These are phyloP conservation scores for Chiloscyllium plagiosum DNA, from an alignment of 2,113 vertebrate genomes.

Conservation along the genomic window DNA sequence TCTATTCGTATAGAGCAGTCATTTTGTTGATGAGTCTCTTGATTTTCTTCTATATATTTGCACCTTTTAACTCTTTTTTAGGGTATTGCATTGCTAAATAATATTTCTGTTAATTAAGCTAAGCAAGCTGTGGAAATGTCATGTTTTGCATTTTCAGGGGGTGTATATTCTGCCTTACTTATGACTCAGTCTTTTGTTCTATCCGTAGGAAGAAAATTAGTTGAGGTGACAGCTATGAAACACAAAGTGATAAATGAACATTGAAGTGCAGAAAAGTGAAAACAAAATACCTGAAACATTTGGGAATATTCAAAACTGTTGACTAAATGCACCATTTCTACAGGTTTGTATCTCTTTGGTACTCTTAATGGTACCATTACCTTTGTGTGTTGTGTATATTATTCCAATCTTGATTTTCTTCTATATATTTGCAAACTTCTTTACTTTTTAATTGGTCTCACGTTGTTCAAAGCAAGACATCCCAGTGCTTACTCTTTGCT, in stretches of 20 bases:
- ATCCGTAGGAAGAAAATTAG: neutral
- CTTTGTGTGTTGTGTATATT: neutral
- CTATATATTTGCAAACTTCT: neutral
- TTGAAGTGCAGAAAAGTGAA: neutral
- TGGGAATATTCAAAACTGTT: neutral
- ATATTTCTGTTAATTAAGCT: neutral
- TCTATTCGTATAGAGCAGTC: neutral
- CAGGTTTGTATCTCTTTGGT: neutral
- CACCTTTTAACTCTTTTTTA: neutral
- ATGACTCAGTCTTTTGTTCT: neutral
- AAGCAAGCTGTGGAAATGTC: neutral
- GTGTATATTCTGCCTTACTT: neutral
- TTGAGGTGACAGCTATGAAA: conserved; percentile 1
- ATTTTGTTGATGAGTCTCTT: neutral
- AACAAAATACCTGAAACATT: neutral
- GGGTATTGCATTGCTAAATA: neutral
- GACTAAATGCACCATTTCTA: neutral
- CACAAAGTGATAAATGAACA: conserved; percentile 4
- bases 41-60: no score
- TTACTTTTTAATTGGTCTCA: neutral
- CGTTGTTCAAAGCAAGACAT: neutral
- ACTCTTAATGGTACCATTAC: neutral
- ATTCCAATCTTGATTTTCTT: neutral
- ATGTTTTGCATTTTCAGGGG: neutral
- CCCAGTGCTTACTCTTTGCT: neutral